Base-by-base conservation (phyloP, 2,113 vertebrate species). In the Phrynosoma platyrhinos region DNA sequence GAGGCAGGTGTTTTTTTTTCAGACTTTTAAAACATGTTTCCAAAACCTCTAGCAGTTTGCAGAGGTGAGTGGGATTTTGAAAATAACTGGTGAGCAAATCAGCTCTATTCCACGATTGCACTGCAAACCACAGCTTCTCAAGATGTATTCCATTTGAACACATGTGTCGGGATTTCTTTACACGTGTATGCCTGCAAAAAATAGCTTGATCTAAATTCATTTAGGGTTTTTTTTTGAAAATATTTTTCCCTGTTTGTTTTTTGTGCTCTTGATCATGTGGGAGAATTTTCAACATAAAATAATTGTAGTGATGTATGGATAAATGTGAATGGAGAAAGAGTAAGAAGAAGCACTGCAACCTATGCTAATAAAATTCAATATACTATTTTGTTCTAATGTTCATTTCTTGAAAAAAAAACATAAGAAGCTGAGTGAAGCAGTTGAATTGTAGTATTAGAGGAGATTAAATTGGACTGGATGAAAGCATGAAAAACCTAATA, bases 371-470 rank as follows among this genome's bases (percentile, higher is more conserved):
- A 53, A 52, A 55, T 1, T 14, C 72, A 62, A 83, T 79, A 75
- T 58, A 91, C 58, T 85, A 27, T 9, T 83, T 80, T 36, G 20
- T 64, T 71, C 42, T 88, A 72, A 87, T 66, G 32, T 81, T 68
- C 1, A 71, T 87, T 90, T 92, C 0, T 40, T 40, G 10, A 58
- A 30, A 64, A 88, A 93, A 91, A 93, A 91, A 80, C n/a, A 16
- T 68, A 64, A 62, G 85, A 87, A 86, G 2, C n/a, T 23, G 23
- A 32, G 40, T 79, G 53, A 85, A 90, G 16, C 58, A 30, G 25
- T 86, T 75, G 82, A 79, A 74, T 92, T 23, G 55, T 55, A 55
- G 47, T 81, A 72, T 90, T 83, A 74, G 53, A 84, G 84, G 42
- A 87, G 52, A 69, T 82, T 86, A 77, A 88, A 88, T 16, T 84